phyloP scores from a whole-genome alignment of 2,797 vertebrate species.

The Silurus lanzhouensis region DNA sequence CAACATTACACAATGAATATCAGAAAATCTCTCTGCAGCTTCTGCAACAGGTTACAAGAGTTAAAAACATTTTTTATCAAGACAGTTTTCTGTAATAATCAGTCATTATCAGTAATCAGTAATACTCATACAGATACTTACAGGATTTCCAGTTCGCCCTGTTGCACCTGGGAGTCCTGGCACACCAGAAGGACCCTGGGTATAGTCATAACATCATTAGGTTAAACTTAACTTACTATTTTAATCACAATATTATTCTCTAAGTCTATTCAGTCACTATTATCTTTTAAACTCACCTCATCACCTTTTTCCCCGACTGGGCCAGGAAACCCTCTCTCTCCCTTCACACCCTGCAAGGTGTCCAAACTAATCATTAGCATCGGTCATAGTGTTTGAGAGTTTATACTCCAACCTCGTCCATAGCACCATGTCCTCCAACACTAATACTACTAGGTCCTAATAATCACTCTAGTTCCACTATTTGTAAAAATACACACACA shows the following conservation, averaged over 20 bases:
- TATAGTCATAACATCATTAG: slow-evolving; percentile 11
- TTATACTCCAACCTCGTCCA: background rate
- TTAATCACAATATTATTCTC: background rate
- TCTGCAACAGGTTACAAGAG: no score
- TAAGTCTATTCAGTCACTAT: background rate
- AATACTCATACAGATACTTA: slow-evolving; percentile 68
- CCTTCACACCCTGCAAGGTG: slow-evolving; percentile 87
- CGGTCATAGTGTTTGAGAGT: background rate
- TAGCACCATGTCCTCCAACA: background rate
- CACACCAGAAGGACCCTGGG: slow-evolving; percentile 83
- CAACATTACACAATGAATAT: no score
- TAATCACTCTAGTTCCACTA: background rate
- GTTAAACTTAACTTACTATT: background rate
- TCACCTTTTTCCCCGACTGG: slow-evolving; percentile 90
- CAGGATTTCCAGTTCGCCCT: slow-evolving; percentile 82
- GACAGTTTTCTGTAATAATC: no score
- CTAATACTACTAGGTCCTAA: background rate
- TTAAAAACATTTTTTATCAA: no score
- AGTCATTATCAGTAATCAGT: no score
- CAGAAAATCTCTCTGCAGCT: no score
- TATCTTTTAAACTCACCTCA: slow-evolving; percentile 78
- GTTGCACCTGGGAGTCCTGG: slow-evolving; percentile 83
- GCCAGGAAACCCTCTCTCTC: slow-evolving; percentile 92
- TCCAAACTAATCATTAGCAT: slow-evolving; percentile 47
- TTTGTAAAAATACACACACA: no score